Evolutionary conservation across 2,888 invertebrate species (phyloP), one percentile per base, ranked within the genome.

Genomic region (Cancer borealis): DNA sequence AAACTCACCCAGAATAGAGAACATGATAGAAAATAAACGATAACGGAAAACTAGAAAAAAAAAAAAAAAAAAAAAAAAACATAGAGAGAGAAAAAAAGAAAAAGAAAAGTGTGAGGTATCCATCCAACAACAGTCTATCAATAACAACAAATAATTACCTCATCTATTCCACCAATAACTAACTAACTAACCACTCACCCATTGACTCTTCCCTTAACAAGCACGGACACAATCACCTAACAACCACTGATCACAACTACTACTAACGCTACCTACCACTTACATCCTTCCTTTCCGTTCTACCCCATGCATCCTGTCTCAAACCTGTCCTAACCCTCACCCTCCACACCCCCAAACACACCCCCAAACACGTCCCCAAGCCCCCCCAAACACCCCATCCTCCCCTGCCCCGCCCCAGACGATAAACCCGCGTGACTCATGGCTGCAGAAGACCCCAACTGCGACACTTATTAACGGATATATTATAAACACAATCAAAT

Each of bases 401-500:
- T 26, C 8, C 79, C 30, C 79, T 30, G 30, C 30, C 79, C 79
- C 79, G 10, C 79, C 26, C 30, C 10, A 14, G 30, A 26, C 30
- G 6, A 79, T 79, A 79, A 79, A 26, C 79, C 79, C 4, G 4
- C 4, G 79, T 79, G 79, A 79, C 4, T 79, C 79, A 79, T 79
- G 10, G 79, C 79, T 79, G 79, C 79, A 79, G 79, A 79, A 30
- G 79, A 79, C 79, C 79, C 30, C 26, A 30, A 79, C 79, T 79
- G 79, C 79, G 79, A 79, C 79, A 79, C 79, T 79, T 79, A 79
- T 79, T 79, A 79, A 30, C 26, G 79, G 79, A 79, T 79, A 79
- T 79, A 79, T 79, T 79, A 79, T 79, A 79, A 79, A 79, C 79
- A 79, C 79, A 79, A 79, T 79, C 79, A 79, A 30, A 79, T 79